Evolutionary conservation across 2,888 invertebrate genomes (phyloP).

Genomic region (Sesamia inferens): DNA sequence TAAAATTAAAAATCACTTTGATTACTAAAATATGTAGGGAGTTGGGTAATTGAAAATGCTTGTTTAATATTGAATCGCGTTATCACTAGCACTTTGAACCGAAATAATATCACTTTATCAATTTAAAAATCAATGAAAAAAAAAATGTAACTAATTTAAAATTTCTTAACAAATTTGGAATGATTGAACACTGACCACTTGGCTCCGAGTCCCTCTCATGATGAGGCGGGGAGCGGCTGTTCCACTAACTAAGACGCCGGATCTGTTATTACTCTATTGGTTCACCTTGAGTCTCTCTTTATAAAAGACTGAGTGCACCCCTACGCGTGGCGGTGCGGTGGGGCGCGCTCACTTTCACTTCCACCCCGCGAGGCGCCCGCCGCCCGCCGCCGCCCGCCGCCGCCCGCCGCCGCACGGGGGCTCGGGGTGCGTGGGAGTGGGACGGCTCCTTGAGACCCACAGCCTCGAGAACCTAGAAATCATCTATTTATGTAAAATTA

Average conservation of each 20-base stretch:
- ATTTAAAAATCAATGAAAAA: slow-evolving; percentile 1
- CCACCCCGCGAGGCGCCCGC: slow-evolving; percentile 68
- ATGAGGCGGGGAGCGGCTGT: slow-evolving; percentile 84
- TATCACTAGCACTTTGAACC: slow-evolving; percentile 41
- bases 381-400: no score
- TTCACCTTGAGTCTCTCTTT: slow-evolving; percentile 76
- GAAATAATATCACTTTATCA: slow-evolving; percentile 29
- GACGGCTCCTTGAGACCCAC: slow-evolving; percentile 39
- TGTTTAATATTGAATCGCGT: background rate
- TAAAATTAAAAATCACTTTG: slow-evolving; percentile 12
- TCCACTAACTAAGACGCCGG: slow-evolving; percentile 81
- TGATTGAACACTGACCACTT: slow-evolving; percentile 89
- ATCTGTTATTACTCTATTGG: slow-evolving; percentile 84
- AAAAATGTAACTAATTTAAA: slow-evolving; percentile 10
- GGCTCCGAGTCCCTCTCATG: slow-evolving; percentile 91
- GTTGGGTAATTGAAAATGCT: background rate
- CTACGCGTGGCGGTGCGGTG: slow-evolving; percentile 74
- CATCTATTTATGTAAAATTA: background rate
- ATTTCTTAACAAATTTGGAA: slow-evolving; percentile 48
- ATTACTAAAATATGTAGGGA: background rate
- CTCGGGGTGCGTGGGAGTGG: slow-evolving; percentile 71
- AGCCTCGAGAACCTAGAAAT: slow-evolving; percentile 1
- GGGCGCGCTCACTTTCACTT: slow-evolving; percentile 79
- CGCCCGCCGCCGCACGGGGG: slow-evolving; percentile 27
- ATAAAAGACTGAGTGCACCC: slow-evolving; percentile 83